Conservation (phyloP, 2,797 vertebrate species). For the Mareca strepera region DNA sequence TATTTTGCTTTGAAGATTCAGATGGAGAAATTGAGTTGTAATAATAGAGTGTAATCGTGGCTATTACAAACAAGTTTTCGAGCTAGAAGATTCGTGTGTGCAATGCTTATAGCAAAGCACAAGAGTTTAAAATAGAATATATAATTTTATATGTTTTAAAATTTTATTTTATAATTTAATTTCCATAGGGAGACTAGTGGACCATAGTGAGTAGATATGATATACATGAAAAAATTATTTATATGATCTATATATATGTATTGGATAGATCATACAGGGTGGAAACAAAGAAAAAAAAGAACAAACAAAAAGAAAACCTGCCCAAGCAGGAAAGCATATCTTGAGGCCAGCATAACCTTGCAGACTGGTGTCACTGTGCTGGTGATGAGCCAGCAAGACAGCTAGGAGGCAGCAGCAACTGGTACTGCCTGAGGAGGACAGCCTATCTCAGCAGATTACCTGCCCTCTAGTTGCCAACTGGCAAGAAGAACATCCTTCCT, state of each 20-base stretch:
- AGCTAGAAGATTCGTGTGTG: neutral
- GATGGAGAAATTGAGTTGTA: neutral
- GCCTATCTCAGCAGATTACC: neutral
- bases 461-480: neutral
- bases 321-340: neutral
- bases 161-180: neutral
- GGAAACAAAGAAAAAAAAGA: neutral
- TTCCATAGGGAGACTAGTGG: neutral
- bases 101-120: neutral
- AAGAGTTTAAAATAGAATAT: neutral
- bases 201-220: neutral
- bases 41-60: neutral
- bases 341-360: neutral
- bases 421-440: neutral
- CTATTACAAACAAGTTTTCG: neutral
- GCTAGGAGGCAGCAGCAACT: neutral
- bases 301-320: neutral
- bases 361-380: neutral
- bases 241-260: too few species aligned
- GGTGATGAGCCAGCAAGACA: neutral
- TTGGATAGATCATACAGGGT: neutral
- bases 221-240: neutral
- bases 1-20: neutral
- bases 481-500: neutral
- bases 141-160: neutral